A percentile compares a stretch with the other conserved stretches of the same genome.
Conservation (phyloP, 2,113 vertebrate species). For the Cisticola juncidis region DNA sequence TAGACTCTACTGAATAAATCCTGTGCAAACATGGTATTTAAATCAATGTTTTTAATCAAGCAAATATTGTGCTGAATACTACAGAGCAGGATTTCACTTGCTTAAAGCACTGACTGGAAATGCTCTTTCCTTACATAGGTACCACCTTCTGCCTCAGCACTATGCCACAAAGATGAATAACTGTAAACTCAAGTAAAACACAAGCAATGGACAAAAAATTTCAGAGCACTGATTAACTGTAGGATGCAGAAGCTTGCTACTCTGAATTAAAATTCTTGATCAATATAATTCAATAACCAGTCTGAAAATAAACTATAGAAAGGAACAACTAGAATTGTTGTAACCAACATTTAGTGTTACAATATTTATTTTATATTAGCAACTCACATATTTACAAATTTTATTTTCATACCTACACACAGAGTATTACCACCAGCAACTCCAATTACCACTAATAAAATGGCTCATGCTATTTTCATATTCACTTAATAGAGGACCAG, state of each 20-base stretch:
- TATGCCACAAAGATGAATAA: constrained; percentile 22
- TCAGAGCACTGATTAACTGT: not conserved
- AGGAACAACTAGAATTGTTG: not conserved
- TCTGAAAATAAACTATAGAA: not conserved
- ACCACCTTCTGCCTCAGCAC: constrained; percentile 22
- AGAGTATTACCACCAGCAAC: not conserved
- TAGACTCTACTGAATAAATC: not conserved
- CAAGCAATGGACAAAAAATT: not conserved
- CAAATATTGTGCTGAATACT: not conserved
- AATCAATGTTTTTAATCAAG: not conserved
- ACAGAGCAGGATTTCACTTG: not conserved
- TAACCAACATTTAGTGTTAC: not conserved
- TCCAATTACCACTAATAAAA: not conserved
- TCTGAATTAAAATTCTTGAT: constrained; percentile 4
- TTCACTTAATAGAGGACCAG: not conserved
- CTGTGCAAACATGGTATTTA: not conserved
- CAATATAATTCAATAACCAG: not conserved
- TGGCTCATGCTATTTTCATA: not conserved
- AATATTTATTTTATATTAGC: not conserved
- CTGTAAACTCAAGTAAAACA: not conserved
- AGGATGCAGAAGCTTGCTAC: not conserved
- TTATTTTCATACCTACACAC: not conserved
- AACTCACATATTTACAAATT: not conserved
- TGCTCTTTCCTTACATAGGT: not conserved
- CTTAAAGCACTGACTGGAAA: not conserved